phyloP scores from a whole-genome alignment of 2,888 invertebrate genomes.

The Drosophila kambysellisi region DNA sequence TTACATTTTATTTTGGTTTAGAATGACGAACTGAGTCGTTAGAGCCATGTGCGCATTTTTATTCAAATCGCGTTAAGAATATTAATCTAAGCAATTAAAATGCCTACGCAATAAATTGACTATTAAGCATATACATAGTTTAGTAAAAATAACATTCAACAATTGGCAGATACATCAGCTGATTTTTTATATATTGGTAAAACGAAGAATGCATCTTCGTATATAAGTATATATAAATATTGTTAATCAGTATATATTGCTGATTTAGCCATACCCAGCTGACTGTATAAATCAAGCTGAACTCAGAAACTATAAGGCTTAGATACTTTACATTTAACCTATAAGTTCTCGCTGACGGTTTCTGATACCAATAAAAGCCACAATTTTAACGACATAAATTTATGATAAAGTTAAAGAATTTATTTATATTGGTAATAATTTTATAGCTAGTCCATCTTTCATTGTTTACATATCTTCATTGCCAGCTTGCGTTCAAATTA shows the following conservation, averaged over 20 bases:
- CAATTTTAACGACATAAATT: neutral
- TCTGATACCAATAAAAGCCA: neutral
- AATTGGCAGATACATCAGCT: no score
- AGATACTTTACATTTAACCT: neutral
- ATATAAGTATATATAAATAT: neutral
- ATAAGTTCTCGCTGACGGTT: neutral
- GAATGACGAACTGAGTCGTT: neutral
- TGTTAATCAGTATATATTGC: neutral
- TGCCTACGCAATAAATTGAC: neutral
- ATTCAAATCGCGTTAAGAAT: neutral
- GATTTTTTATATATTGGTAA: neutral
- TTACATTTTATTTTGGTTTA: neutral
- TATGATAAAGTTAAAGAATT: neutral
- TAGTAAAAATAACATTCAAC: no score
- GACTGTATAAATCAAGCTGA: neutral
- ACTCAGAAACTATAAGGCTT: neutral
- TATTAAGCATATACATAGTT: neutral
- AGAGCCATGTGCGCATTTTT: neutral
- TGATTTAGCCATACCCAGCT: no score
- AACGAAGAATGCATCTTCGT: neutral
- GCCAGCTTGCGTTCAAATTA: no score
- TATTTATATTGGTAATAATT: neutral
- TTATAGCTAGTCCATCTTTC: neutral
- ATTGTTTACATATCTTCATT: neutral
- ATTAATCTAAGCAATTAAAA: neutral